Percentiles rank a stretch among this genome's conserved stretches.
These are phyloP conservation scores for Polypterus senegalus DNA, from an alignment of 2,113 vertebrate genomes.

Conservation along the genomic window DNA sequence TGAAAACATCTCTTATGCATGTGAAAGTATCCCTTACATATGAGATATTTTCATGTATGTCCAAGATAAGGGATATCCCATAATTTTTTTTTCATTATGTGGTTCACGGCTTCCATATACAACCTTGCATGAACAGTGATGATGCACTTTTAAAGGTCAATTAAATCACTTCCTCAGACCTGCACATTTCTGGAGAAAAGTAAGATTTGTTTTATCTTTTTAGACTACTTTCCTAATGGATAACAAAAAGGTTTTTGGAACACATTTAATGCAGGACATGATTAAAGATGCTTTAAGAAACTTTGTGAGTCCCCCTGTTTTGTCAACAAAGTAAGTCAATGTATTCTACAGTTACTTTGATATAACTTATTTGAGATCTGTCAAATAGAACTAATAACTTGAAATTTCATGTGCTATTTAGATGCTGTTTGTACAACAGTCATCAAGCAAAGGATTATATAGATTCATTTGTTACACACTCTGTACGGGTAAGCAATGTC, in stretches of 20 bases:
- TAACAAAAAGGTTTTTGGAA: slow-evolving; percentile 95
- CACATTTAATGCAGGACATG: slow-evolving; percentile 97
- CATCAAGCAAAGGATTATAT: slow-evolving; percentile 98
- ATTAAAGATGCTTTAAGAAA: slow-evolving; percentile 90
- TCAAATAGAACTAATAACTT: background rate
- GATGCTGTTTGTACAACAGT: slow-evolving; percentile 93
- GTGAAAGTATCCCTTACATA: no score
- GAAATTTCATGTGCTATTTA: slow-evolving; percentile 34
- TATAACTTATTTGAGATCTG: background rate
- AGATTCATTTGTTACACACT: slow-evolving; percentile 94
- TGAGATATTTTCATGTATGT: no score
- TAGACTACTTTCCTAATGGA: slow-evolving; percentile 94
- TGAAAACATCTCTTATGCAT: no score
- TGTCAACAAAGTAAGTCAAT: slow-evolving; percentile 83
- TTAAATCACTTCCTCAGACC: no score
- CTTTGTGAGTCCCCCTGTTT: slow-evolving; percentile 93
- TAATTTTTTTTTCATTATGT: no score
- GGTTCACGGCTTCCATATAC: no score
- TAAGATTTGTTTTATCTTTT: slow-evolving; percentile 24
- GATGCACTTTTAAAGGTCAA: no score
- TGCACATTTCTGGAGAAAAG: no score
- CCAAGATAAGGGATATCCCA: no score
- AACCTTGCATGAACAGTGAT: no score
- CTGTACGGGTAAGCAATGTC: slow-evolving; percentile 67
- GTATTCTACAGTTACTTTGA: no score